These are phyloP conservation scores for Agrilus planipennis DNA, from an alignment of 1,140 invertebrate genomes.

Conservation along the genomic window DNA sequence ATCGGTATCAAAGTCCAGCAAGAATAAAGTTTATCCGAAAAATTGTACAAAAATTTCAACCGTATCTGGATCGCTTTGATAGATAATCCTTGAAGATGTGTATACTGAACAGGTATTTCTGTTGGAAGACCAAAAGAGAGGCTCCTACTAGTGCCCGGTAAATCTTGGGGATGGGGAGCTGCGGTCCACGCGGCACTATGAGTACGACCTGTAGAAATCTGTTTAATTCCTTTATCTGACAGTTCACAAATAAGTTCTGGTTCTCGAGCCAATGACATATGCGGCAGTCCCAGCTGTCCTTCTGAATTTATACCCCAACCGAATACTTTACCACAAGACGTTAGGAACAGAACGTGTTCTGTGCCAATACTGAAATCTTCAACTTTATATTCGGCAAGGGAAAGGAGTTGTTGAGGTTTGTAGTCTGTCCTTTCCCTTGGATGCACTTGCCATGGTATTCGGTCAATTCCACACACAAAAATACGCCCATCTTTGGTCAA, in stretches of 20 bases:
- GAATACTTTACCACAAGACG: slow-evolving; percentile 45
- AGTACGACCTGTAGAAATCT: slow-evolving; percentile 49
- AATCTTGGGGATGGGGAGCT: slow-evolving; percentile 35
- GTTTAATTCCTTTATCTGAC: slow-evolving; percentile 37
- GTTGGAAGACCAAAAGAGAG: slow-evolving; percentile 42
- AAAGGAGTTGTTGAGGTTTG: slow-evolving; percentile 33
- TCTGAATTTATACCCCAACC: slow-evolving; percentile 56
- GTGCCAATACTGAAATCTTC: slow-evolving; percentile 51
- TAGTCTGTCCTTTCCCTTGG: slow-evolving; percentile 28
- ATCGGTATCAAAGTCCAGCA: slow-evolving; percentile 51
- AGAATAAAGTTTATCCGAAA: slow-evolving; percentile 51
- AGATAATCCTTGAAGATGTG: slow-evolving; percentile 39
- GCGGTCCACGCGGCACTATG: slow-evolving; percentile 56
- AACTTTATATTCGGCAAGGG: slow-evolving; percentile 39
- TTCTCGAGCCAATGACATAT: slow-evolving; percentile 41
- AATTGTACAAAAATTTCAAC: slow-evolving; percentile 46
- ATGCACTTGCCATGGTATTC: slow-evolving; percentile 45
- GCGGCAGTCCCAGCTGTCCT: slow-evolving; percentile 49
- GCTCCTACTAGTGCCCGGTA: slow-evolving; percentile 37
- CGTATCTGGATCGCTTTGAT: slow-evolving; percentile 42
- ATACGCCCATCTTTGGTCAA: slow-evolving; percentile 47
- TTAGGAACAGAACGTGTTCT: slow-evolving; percentile 51
- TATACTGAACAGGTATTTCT: slow-evolving; percentile 45
- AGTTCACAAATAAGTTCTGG: slow-evolving; percentile 43
- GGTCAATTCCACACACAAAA: slow-evolving; percentile 51